A percentile compares a stretch with the other conserved stretches of the same genome.
Evolutionary conservation across 2,888 invertebrate species (phyloP).

Genomic region (Parnassius smintheus): DNA sequence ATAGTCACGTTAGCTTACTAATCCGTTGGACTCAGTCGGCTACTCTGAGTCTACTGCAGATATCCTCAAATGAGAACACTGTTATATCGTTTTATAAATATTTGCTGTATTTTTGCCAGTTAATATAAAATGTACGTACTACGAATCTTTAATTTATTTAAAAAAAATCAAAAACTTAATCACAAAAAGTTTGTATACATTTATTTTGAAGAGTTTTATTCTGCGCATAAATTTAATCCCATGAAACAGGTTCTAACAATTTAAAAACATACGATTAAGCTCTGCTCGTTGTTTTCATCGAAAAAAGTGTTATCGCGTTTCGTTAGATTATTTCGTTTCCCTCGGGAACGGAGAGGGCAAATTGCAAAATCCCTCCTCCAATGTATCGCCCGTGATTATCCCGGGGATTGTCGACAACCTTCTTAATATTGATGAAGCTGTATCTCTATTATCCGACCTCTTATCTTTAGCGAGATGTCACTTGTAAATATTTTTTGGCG

Average conservation of each 20-base stretch:
- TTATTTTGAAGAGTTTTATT: no score
- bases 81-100: no score
- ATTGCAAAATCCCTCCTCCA: slow-evolving; percentile 28
- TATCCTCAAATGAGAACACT: no score
- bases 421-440: slow-evolving; percentile 47
- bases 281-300: slow-evolving; percentile 34
- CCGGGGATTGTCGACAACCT: slow-evolving; percentile 41
- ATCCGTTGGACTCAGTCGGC: no score
- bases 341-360: slow-evolving; percentile 37
- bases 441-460: slow-evolving; percentile 39
- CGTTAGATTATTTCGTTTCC: slow-evolving; percentile 51
- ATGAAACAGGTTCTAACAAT: background rate
- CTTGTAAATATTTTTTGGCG: slow-evolving; percentile 14
- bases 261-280: slow-evolving; percentile 26
- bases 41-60: no score
- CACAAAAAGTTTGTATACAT: no score
- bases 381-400: slow-evolving; percentile 38
- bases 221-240: background rate
- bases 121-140: no score
- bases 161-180: no score
- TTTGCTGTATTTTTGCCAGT: no score
- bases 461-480: slow-evolving; percentile 18
- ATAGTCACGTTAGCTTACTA: no score
- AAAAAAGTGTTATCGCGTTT: slow-evolving; percentile 47
- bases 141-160: no score